Evolutionary conservation across 1,140 invertebrate species (phyloP).

Genomic region (Drosophila nigromelanica): DNA sequence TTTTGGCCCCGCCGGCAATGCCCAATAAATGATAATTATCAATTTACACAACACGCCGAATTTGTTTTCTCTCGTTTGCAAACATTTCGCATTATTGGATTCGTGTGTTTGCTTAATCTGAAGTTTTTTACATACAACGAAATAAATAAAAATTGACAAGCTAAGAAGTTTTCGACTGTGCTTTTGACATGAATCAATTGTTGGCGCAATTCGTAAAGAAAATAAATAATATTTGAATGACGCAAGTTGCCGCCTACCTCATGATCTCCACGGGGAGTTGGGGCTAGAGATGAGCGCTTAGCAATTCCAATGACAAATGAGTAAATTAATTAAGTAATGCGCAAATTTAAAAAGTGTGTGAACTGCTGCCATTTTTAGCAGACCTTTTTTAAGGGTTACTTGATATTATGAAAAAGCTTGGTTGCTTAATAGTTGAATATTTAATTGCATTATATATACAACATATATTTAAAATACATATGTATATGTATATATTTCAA

Average conservation of each 20-base stretch:
- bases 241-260: constrained; percentile 24
- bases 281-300: constrained; percentile 10
- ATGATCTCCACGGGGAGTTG: not conserved
- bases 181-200: constrained; percentile 23
- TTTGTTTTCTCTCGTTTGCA: constrained; percentile 14
- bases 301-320: not conserved
- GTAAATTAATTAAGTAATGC: too few relatives aligned
- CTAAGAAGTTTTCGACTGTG: not conserved
- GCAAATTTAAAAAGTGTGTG: too few relatives aligned
- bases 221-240: constrained; percentile 44
- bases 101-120: constrained; percentile 32
- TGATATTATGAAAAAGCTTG: too few relatives aligned
- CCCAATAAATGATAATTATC: constrained; percentile 45
- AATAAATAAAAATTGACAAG: not conserved
- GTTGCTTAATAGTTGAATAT: too few relatives aligned
- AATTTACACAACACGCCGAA: constrained; percentile 43
- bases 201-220: constrained; percentile 32
- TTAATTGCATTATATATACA: too few relatives aligned
- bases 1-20: not conserved
- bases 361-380: too few relatives aligned
- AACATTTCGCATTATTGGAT: constrained; percentile 13
- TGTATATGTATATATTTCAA: too few relatives aligned
- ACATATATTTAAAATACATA: too few relatives aligned
- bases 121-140: constrained; percentile 27
- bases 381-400: too few relatives aligned